Conservation (phyloP, 2,888 invertebrate species). For the Erynnis tages region DNA sequence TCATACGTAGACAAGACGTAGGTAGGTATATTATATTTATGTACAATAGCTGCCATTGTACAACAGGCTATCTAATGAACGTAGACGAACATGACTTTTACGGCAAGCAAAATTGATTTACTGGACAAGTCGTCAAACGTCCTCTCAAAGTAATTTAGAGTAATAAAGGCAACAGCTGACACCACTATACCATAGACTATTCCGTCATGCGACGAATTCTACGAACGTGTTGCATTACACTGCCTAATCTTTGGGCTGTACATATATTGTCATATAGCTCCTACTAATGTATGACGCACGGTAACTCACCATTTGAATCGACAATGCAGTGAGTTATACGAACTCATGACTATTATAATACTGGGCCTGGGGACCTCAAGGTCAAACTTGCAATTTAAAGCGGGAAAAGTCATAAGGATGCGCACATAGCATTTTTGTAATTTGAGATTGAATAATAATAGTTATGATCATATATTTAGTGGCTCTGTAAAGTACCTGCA, state of each 20-base stretch:
- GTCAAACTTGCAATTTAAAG: too few relatives aligned
- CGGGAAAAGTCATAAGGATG: too few relatives aligned
- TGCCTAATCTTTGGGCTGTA: slow-evolving; percentile 42
- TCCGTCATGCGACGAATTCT: slow-evolving; percentile 23
- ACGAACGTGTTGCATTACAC: slow-evolving; percentile 28
- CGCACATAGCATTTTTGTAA: too few relatives aligned
- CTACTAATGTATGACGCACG: slow-evolving; percentile 27
- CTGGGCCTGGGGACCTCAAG: too few relatives aligned
- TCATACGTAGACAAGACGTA: too few relatives aligned
- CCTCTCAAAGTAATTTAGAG: slow-evolving; percentile 12
- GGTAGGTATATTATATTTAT: too few relatives aligned
- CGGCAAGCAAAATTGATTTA: background rate
- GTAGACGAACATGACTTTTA: background rate
- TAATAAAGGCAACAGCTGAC: slow-evolving; percentile 16
- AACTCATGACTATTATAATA: too few relatives aligned
- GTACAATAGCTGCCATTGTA: too few relatives aligned
- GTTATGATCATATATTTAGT: too few relatives aligned
- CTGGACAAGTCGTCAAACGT: slow-evolving; percentile 1
- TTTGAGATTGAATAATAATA: too few relatives aligned
- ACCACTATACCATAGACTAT: slow-evolving; percentile 17
- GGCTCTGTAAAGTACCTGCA: too few relatives aligned
- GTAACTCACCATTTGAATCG: slow-evolving; percentile 1
- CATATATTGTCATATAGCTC: slow-evolving; percentile 33
- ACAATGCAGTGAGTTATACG: background rate
- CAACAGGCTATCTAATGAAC: too few relatives aligned